Percentiles rank a stretch among this genome's conserved stretches.
phyloP scores from a whole-genome alignment of 2,113 vertebrate genomes.

The Micronycteris hirsuta region DNA sequence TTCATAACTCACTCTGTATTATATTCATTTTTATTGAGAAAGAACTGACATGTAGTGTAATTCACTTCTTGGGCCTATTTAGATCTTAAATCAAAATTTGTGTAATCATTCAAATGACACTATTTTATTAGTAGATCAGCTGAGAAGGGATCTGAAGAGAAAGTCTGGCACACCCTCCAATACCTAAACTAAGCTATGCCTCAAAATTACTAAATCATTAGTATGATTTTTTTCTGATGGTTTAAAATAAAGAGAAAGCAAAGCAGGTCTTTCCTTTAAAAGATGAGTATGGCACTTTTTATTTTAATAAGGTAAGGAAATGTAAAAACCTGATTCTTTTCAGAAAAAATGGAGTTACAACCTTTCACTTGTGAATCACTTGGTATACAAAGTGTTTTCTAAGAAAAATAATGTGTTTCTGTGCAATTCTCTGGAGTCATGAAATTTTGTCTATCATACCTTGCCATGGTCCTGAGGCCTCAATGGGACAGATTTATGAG shows the following conservation, averaged over 20 bases:
- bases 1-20: background rate
- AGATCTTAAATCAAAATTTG: background rate
- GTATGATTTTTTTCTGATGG: background rate
- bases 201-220: constrained; percentile 9
- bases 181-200: background rate
- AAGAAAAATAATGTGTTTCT: background rate
- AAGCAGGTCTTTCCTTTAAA: constrained; percentile 22
- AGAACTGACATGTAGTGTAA: background rate
- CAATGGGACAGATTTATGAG: background rate
- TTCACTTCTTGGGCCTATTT: background rate
- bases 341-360: constrained; percentile 10
- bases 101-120: background rate
- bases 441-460: background rate
- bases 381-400: constrained; percentile 15
- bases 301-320: constrained; percentile 38
- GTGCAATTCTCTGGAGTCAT: background rate
- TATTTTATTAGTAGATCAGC: background rate
- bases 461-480: constrained; percentile 2
- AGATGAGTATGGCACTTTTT: constrained; percentile 25
- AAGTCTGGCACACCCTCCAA: background rate
- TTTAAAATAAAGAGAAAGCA: constrained; percentile 11
- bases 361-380: background rate
- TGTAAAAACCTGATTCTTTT: background rate
- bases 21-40: background rate
- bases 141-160: background rate